Percentiles rank a stretch among this genome's conserved stretches.
Conservation (phyloP, 1,140 invertebrate species). For the Drosophila sulfurigaster region DNA sequence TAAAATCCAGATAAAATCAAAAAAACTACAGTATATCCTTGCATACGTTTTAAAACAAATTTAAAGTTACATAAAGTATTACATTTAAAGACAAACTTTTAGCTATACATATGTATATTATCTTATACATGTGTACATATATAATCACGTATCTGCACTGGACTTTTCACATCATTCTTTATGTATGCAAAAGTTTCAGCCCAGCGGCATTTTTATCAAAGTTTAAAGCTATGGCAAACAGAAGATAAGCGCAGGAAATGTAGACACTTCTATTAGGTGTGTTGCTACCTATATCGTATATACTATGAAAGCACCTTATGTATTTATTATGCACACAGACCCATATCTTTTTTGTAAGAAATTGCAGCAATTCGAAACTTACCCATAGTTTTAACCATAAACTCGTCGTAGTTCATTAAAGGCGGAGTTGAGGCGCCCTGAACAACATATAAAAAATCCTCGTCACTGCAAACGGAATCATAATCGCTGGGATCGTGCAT, state of each 20-base stretch:
- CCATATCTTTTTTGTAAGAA: conserved; percentile 11
- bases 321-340: conserved; percentile 3
- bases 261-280: conserved; percentile 35
- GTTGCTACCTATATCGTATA: neutral
- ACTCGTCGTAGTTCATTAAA: conserved; percentile 72
- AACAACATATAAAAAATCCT: conserved; percentile 57
- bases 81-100: neutral
- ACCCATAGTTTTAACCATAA: conserved; percentile 70
- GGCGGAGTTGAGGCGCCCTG: conserved; percentile 60
- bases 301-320: neutral
- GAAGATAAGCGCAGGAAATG: conserved; percentile 65
- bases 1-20: no score
- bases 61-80: neutral
- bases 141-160: neutral
- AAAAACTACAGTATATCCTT: no score
- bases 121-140: neutral
- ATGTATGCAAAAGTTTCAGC: conserved; percentile 51
- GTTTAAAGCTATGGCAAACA: conserved; percentile 67
- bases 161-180: conserved; percentile 4
- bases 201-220: conserved; percentile 69
- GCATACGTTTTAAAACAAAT: no score
- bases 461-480: conserved; percentile 68
- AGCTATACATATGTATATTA: neutral
- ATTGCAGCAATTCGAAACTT: conserved; percentile 25
- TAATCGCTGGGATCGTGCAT: conserved; percentile 75